Conservation (phyloP, 2,113 vertebrate species). For the Rhizomys pruinosus region DNA sequence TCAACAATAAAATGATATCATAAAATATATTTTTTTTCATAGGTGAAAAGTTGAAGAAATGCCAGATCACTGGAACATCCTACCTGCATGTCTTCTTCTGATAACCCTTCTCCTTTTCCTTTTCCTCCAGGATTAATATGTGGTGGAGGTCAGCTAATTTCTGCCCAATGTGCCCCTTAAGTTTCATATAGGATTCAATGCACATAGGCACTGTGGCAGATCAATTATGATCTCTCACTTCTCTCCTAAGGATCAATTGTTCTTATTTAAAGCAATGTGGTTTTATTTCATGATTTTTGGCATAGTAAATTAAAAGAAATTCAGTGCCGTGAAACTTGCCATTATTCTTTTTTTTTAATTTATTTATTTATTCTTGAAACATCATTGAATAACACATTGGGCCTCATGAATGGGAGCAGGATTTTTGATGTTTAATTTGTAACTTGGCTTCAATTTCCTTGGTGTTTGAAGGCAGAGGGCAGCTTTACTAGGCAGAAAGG, state of each 20-base stretch:
- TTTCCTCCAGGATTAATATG: slow-evolving; percentile 49
- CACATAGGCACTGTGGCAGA: slow-evolving; percentile 77
- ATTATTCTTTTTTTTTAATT: too few species aligned
- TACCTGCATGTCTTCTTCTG: slow-evolving; percentile 19
- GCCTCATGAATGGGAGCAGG: not conserved
- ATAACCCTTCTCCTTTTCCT: slow-evolving; percentile 59
- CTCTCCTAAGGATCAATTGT: slow-evolving; percentile 68
- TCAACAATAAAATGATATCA: slow-evolving; percentile 37
- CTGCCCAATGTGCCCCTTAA: slow-evolving; percentile 61
- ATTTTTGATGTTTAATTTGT: not conserved
- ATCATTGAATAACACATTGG: slow-evolving; percentile 54
- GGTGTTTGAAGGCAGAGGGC: not conserved
- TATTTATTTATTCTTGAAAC: slow-evolving; percentile 78
- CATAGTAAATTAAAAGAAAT: slow-evolving; percentile 65
- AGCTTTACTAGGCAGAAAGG: too few species aligned
- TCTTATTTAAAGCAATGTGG: slow-evolving; percentile 71
- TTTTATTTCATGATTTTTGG: slow-evolving; percentile 77
- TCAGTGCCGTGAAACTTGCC: slow-evolving; percentile 73
- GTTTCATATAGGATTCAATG: slow-evolving; percentile 75
- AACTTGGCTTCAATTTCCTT: not conserved
- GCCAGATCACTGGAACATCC: not conserved
- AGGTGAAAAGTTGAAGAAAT: slow-evolving; percentile 1
- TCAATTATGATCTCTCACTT: slow-evolving; percentile 77
- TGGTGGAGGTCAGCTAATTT: slow-evolving; percentile 83
- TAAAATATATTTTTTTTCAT: slow-evolving; percentile 10